Percentiles rank a stretch among this genome's conserved stretches.
Conservation (phyloP, 2,797 vertebrate genomes). For the Pangasius djambal region DNA sequence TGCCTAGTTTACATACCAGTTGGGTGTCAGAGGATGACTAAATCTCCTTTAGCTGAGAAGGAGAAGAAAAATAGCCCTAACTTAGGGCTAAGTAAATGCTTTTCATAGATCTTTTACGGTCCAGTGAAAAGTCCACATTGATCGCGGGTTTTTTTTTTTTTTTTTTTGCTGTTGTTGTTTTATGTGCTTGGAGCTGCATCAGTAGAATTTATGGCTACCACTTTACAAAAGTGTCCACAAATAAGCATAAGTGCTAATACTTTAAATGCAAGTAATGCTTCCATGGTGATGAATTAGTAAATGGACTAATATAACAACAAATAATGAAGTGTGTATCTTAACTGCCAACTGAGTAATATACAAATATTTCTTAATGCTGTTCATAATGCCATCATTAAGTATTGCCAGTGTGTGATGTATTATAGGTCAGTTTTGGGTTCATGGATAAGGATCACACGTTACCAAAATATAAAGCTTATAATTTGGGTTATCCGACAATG, state of each 20-base stretch:
- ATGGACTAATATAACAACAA: not conserved
- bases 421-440: not conserved
- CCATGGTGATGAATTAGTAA: not conserved
- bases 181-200: not conserved
- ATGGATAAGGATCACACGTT: not conserved
- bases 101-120: constrained; percentile 34
- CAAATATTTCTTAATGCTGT: not conserved
- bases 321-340: not conserved
- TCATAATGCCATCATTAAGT: not conserved
- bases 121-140: constrained; percentile 4
- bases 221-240: not conserved
- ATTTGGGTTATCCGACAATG: not conserved
- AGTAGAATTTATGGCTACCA: not conserved
- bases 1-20: constrained; percentile 13
- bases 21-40: constrained; percentile 2
- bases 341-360: not conserved
- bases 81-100: constrained; percentile 6
- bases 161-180: not conserved
- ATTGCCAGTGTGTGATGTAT: not conserved
- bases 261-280: not conserved
- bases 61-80: constrained; percentile 29
- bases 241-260: not conserved
- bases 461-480: not conserved
- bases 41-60: constrained; percentile 26
- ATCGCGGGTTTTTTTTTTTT: not conserved